Percentiles rank a stretch among this genome's conserved stretches.
Conservation (phyloP, 1,140 invertebrate species). For the Drosophila elegans region DNA sequence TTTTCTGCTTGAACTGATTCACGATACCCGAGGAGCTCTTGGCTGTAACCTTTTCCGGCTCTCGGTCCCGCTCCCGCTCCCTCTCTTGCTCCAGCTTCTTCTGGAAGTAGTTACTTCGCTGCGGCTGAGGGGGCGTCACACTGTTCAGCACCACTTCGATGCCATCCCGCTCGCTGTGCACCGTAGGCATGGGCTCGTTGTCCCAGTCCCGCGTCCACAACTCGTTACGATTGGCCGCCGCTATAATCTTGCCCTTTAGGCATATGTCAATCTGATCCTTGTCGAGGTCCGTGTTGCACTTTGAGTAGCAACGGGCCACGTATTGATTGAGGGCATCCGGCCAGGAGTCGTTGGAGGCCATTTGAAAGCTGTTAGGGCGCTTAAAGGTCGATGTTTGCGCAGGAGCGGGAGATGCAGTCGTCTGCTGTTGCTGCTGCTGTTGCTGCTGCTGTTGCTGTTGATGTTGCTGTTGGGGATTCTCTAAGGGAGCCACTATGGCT, state of each 20-base stretch:
- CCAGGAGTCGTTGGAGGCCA: constrained; percentile 87
- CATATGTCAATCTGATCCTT: constrained; percentile 97
- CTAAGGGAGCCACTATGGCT: constrained; percentile 19
- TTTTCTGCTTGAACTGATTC: constrained; percentile 67
- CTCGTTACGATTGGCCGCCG: constrained; percentile 93
- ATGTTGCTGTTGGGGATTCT: constrained; percentile 12
- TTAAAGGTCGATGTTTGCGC: constrained; percentile 44
- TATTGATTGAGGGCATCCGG: constrained; percentile 92
- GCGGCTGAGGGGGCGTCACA: constrained; percentile 49
- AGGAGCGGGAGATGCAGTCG: constrained; percentile 6
- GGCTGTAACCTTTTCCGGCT: constrained; percentile 20
- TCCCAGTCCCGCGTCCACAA: constrained; percentile 96
- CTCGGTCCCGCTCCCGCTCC: constrained; percentile 48
- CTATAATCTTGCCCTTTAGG: constrained; percentile 96
- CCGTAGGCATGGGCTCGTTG: constrained; percentile 94
- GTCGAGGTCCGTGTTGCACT: constrained; percentile 93
- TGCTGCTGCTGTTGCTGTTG: constrained; percentile 8
- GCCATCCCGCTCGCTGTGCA: constrained; percentile 91
- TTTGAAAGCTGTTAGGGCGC: constrained; percentile 82
- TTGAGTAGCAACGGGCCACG: constrained; percentile 95
- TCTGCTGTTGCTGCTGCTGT: constrained; percentile 15
- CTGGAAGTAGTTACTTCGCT: constrained; percentile 67
- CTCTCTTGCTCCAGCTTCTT: constrained; percentile 63
- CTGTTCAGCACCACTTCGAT: constrained; percentile 84
- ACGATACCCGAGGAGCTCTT: constrained; percentile 42